phyloP scores from a whole-genome alignment of 2,113 vertebrate genomes.

The Solea senegalensis region DNA sequence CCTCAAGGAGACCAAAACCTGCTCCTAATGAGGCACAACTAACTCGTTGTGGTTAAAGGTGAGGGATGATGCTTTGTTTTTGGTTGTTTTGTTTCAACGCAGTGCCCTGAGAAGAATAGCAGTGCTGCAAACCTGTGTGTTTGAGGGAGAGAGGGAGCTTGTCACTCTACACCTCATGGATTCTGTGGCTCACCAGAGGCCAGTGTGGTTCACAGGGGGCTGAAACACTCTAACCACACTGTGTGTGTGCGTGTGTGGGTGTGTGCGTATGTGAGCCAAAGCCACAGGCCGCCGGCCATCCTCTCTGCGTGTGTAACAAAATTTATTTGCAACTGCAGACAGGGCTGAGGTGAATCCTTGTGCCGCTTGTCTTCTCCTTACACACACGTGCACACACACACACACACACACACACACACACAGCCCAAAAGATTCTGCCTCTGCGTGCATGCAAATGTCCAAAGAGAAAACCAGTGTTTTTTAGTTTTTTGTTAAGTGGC shows the following conservation, averaged over 20 bases:
- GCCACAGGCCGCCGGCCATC: conserved; percentile 44
- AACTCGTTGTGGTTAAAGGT: too few relatives aligned
- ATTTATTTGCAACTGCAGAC: conserved; percentile 34
- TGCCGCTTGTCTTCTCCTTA: background rate
- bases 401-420: conserved; percentile 21
- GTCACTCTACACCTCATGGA: conserved; percentile 77
- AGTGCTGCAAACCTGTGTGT: background rate
- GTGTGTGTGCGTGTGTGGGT: conserved; percentile 16
- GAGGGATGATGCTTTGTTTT: too few relatives aligned
- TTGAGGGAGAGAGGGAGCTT: conserved; percentile 20
- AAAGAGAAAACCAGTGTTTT: too few relatives aligned
- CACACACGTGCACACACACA: conserved; percentile 11
- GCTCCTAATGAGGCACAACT: too few relatives aligned
- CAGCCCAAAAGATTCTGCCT: background rate
- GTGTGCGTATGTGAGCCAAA: conserved; percentile 42
- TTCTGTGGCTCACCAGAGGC: conserved; percentile 79
- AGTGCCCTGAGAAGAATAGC: too few relatives aligned
- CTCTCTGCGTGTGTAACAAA: conserved; percentile 34
- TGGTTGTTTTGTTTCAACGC: too few relatives aligned
- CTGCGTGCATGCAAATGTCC: too few relatives aligned
- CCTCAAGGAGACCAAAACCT: too few relatives aligned
- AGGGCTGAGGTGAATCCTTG: background rate
- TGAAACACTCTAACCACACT: conserved; percentile 77
- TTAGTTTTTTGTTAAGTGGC: too few relatives aligned
- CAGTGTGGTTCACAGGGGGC: conserved; percentile 77